Base-by-base conservation (phyloP, 2,797 vertebrate genomes). In the Peromyscus attwateri region DNA sequence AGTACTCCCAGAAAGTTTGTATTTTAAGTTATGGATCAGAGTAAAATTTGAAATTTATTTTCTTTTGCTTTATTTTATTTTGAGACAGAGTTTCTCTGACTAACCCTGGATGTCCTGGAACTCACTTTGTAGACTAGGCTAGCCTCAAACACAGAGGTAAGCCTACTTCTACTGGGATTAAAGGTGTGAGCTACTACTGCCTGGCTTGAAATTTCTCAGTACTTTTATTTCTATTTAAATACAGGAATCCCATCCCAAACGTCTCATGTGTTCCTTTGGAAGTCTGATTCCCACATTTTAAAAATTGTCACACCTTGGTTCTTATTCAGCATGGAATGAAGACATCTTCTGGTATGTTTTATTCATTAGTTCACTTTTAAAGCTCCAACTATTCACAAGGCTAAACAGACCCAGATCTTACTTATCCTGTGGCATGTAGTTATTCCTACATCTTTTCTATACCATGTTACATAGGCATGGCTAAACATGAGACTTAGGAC, bases 351-450 rank as follows among this genome's bases (percentile, higher is more conserved):
- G 19, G 3, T 87, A 23, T 77, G 43, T 1, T 4, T 13, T 64
- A 3, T 43, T 85, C 23, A 43, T 49, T 68, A 66, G 6, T 49
- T 11, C n/a, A 25, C 6, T 66, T 71, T 71, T 52, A 70, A 70
- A 57, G 0, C 11, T 17, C 3, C 17, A 1, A 1, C 17, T 64
- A 3, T 25, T 17, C 7, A 27, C 7, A 34, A 21, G 34, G 9
- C 10, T 21, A 71, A 7, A 21, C 11, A 49, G 25, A 62, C 3
- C 75, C 14, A 43, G 8, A 64, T 17, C 1, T 60, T 73, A 8
- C 2, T 71, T 37, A 27, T 66, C 31, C 1, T 27, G 11, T 43
- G 37, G 40, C 31, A 85, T 71, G 10, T 76, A 87, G 27, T 82
- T 3, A 88, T 71, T 46, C 2, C 7, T 43, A 0, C 3, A 49